phyloP scores from a whole-genome alignment of 1,140 invertebrate species.

The Drosophila simulans region DNA sequence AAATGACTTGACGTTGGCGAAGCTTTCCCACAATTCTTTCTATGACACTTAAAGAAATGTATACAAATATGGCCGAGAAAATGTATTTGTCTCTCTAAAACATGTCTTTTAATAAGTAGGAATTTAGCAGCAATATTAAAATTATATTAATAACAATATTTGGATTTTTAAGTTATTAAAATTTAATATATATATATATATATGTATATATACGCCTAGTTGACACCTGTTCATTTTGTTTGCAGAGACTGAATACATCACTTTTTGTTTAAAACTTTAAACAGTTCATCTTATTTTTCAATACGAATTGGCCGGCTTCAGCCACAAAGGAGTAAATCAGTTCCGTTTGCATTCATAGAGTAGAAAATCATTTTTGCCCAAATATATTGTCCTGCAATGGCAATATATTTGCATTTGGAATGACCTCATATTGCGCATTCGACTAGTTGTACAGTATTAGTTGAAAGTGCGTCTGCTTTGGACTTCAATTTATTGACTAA shows the following conservation, averaged over 20 bases:
- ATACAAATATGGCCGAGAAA: background rate
- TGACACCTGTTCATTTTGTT: no score
- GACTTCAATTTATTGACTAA: background rate
- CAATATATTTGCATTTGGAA: background rate
- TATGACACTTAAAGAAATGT: constrained; percentile 5
- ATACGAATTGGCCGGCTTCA: background rate
- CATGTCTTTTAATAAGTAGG: no score
- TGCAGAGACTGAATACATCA: no score
- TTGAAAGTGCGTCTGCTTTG: background rate
- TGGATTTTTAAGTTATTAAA: no score
- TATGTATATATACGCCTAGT: no score
- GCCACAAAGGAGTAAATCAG: background rate
- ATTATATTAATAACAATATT: no score
- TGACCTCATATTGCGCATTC: background rate
- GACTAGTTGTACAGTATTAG: background rate
- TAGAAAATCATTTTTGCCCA: background rate
- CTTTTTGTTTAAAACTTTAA: no score
- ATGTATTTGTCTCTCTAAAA: background rate
- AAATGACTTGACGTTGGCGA: constrained; percentile 75
- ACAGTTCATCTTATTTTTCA: no score
- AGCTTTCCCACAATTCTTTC: constrained; percentile 23
- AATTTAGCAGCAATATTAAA: no score
- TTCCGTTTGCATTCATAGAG: background rate
- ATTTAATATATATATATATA: no score
- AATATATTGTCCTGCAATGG: background rate